Evolutionary conservation across 2,113 vertebrate genomes (phyloP), one percentile per base, ranked within the genome.

Genomic region (Dasyprocta punctata): DNA sequence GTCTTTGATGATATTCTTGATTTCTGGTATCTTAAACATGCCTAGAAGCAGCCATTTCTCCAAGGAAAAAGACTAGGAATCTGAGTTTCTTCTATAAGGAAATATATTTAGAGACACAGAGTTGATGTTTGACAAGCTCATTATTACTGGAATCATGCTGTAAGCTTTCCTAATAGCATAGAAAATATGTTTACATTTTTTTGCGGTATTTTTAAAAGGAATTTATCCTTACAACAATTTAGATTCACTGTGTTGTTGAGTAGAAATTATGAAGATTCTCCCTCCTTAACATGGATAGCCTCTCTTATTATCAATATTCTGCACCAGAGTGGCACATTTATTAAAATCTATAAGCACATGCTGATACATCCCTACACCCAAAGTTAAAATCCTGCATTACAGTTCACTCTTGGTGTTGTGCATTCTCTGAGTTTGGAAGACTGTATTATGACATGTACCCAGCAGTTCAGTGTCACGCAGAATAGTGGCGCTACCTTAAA

Each of bases 1-100:
- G 54, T 60, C 8, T 26, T 44, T 94, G 63, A 71, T 20, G 78
- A 11, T 22, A 75, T 67, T 87, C 12, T 63, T 95, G 14, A 58
- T 95, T 95, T 94, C 26, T 92, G 54, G 19, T 67, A 30, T 90
- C 13, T 52, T 90, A 47, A 83, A 38, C n/a, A 65, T 83, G 93
- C 65, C 41, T 90, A 38, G 3, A 69, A 93, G 54, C 12, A 94
- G 47, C 1, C 3, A 38, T 95, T 95, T 97, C 26, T 94, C 71
- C 60, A 65, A 94, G 41, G 22, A 90, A 8, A 85, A 63, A 63
- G 60, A 65, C 17, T 12, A 47, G 26, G 58, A 61, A 2, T 38
- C 3, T 1, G 71, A 44, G 28, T 28, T 78, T 22, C 8, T 94
- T 85, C 36, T 63, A 82, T 65, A 12, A 26, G 69, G 33, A 92